phyloP scores from a whole-genome alignment of 2,797 vertebrate genomes.

The Anguilla obscura region DNA sequence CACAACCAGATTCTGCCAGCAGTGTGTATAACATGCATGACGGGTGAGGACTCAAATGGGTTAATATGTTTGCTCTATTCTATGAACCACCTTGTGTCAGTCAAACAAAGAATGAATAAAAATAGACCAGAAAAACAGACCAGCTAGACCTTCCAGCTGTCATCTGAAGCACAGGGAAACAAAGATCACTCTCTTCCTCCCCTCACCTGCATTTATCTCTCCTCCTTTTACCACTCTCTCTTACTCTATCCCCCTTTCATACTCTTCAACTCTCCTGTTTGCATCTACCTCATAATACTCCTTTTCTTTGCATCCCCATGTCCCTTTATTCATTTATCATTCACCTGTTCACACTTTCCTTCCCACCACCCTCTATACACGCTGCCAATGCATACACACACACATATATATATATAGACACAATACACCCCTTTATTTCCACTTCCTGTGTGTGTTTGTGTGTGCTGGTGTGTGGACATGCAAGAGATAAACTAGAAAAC shows the following conservation, averaged over 20 bases:
- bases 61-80: neutral
- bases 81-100: neutral
- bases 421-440: neutral
- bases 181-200: neutral
- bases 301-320: constrained; percentile 43
- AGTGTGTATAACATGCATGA: neutral
- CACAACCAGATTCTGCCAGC: neutral
- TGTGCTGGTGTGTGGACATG: neutral
- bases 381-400: neutral
- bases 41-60: neutral
- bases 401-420: neutral
- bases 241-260: neutral
- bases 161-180: neutral
- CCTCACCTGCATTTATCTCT: constrained; percentile 22
- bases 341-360: constrained; percentile 32
- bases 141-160: neutral
- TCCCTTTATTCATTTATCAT: constrained; percentile 38
- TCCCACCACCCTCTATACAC: neutral
- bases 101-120: neutral
- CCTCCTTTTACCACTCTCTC: neutral
- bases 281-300: constrained; percentile 21
- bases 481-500: neutral
- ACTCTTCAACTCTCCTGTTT: neutral
- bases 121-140: neutral
- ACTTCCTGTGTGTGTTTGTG: neutral